Percentiles rank a stretch among this genome's conserved stretches.
Conservation (phyloP, 2,113 vertebrate genomes). For the Trematocara zebra region DNA sequence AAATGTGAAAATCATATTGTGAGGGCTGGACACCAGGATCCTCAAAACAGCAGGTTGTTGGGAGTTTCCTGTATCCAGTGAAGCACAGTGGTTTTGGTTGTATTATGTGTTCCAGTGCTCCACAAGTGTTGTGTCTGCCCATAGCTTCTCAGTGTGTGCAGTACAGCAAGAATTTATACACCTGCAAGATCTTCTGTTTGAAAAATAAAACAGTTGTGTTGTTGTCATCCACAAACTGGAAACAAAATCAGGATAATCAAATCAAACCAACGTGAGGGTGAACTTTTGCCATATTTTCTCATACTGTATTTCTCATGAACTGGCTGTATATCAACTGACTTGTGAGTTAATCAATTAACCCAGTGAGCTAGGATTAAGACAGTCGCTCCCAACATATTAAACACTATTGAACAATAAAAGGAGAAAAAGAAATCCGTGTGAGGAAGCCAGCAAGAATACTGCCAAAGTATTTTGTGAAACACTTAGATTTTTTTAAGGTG, state of each 20-base stretch:
- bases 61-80: background rate
- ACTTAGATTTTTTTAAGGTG: background rate
- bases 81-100: background rate
- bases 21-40: background rate
- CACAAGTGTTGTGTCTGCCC: background rate
- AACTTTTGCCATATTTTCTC: background rate
- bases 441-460: background rate
- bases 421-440: background rate
- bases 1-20: background rate
- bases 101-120: background rate
- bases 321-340: background rate
- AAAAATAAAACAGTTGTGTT: background rate
- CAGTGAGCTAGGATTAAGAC: background rate
- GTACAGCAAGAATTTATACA: background rate
- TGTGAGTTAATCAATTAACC: background rate
- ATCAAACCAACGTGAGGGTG: background rate
- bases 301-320: background rate
- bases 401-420: background rate
- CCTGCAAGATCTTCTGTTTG: background rate
- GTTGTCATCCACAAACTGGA: background rate
- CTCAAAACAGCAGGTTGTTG: background rate
- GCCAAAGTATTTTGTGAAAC: background rate
- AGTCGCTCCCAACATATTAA: background rate
- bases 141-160: background rate
- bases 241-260: background rate